Evolutionary conservation across 2,888 invertebrate species (phyloP).

Genomic region (Malachius bipustulatus): DNA sequence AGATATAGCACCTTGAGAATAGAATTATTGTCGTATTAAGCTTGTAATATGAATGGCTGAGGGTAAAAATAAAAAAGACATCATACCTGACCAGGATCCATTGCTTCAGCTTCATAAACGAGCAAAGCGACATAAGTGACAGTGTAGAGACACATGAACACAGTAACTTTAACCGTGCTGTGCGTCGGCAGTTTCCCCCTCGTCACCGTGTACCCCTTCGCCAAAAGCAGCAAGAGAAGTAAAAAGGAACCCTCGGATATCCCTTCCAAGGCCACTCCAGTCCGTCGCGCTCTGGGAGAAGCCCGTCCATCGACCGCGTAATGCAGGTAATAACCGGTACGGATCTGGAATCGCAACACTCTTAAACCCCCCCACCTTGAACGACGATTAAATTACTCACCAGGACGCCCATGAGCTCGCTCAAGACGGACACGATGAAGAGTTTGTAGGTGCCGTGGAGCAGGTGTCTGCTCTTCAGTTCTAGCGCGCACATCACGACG

Average conservation of each 20-base stretch:
- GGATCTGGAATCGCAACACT: too few species aligned
- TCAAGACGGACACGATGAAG: conserved; percentile 57
- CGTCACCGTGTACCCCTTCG: conserved; percentile 85
- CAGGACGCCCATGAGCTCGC: conserved; percentile 60
- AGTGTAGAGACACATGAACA: conserved; percentile 68
- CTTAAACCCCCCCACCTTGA: too few species aligned
- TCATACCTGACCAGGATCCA: too few species aligned
- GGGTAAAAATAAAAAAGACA: neutral
- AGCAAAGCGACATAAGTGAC: conserved; percentile 65
- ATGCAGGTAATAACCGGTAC: conserved; percentile 59
- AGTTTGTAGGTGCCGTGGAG: conserved; percentile 83
- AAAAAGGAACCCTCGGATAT: conserved; percentile 65
- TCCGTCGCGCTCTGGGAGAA: conserved; percentile 37
- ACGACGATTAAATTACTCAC: too few species aligned
- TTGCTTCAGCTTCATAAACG: conserved; percentile 66
- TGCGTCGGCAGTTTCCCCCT: conserved; percentile 62
- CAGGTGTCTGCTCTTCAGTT: conserved; percentile 65
- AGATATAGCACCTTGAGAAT: conserved; percentile 80
- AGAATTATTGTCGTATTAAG: neutral
- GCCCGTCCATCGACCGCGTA: conserved; percentile 67
- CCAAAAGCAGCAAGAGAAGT: conserved; percentile 66
- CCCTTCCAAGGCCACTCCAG: conserved; percentile 59
- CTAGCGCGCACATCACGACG: conserved; percentile 61
- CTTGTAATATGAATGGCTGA: neutral
- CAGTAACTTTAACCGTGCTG: conserved; percentile 62